These are phyloP conservation scores for Diarsia mendica DNA, from an alignment of 2,888 invertebrate genomes.

Conservation along the genomic window DNA sequence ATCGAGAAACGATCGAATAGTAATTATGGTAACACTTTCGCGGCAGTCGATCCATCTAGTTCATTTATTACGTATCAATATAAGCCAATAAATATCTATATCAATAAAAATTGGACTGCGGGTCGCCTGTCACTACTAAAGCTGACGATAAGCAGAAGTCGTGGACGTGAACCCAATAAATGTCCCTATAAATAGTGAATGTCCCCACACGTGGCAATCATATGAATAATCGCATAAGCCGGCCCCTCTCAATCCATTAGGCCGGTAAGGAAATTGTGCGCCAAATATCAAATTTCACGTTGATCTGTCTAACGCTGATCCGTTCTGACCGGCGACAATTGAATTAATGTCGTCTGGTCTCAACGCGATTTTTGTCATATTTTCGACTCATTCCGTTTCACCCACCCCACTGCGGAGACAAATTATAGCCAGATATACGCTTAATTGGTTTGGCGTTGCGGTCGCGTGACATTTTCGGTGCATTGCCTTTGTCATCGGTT, in stretches of 20 bases:
- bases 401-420: conserved; percentile 74
- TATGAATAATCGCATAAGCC: conserved; percentile 79
- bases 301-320: conserved; percentile 88
- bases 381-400: conserved; percentile 73
- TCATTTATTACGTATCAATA: conserved; percentile 26
- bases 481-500: conserved; percentile 88
- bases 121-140: conserved; percentile 5
- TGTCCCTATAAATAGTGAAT: conserved; percentile 51
- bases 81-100: conserved; percentile 23
- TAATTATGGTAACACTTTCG: conserved; percentile 56
- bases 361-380: conserved; percentile 86
- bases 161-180: conserved; percentile 29
- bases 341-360: conserved; percentile 88
- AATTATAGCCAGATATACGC: conserved; percentile 87
- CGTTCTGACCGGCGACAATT: conserved; percentile 86
- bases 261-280: conserved; percentile 83
- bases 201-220: conserved; percentile 70
- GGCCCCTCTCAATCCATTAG: conserved; percentile 86
- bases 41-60: conserved; percentile 23
- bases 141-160: conserved; percentile 53
- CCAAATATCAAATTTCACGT: conserved; percentile 89
- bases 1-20: conserved; percentile 54
- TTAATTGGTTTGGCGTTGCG: conserved; percentile 89
- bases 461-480: conserved; percentile 88
- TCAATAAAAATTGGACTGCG: conserved; percentile 22